These are phyloP conservation scores for Dynastes hyllus DNA, from an alignment of 2,888 invertebrate species.

Conservation along the genomic window DNA sequence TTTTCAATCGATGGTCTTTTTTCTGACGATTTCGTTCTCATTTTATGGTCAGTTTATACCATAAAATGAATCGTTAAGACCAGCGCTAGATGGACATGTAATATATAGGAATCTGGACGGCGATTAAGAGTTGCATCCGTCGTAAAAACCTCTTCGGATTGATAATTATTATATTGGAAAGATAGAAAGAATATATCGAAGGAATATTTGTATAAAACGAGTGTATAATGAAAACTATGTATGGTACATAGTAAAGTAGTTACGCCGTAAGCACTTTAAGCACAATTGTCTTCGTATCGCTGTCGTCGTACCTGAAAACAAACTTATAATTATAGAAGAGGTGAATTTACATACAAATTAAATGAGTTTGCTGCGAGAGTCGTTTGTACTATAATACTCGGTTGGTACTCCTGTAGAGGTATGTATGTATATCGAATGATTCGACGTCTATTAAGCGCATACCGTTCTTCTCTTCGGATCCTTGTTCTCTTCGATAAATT, in stretches of 20 bases:
- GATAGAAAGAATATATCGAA: not conserved
- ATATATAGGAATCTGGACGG: not conserved
- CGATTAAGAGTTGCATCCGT: not conserved
- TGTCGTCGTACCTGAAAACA: not conserved
- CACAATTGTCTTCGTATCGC: too few species aligned
- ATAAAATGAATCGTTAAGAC: constrained; percentile 35
- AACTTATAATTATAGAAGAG: constrained; percentile 16
- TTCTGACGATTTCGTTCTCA: constrained; percentile 16
- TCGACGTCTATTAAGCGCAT: not conserved
- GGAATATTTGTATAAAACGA: too few species aligned
- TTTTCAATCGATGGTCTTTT: constrained; percentile 19
- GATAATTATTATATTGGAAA: constrained; percentile 41
- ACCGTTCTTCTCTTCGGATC: constrained; percentile 3
- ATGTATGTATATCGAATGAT: not conserved
- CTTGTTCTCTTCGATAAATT: constrained; percentile 11
- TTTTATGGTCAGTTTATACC: constrained; percentile 32
- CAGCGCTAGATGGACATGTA: not conserved
- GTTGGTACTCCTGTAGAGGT: not conserved
- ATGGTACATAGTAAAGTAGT: too few species aligned
- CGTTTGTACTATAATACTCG: too few species aligned
- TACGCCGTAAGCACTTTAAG: not conserved
- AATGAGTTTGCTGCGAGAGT: constrained; percentile 2
- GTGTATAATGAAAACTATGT: too few species aligned
- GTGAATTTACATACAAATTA: constrained; percentile 38
- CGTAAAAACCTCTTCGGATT: constrained; percentile 34